Conservation (phyloP, 2,888 invertebrate genomes). For the Drosophila borealis region DNA sequence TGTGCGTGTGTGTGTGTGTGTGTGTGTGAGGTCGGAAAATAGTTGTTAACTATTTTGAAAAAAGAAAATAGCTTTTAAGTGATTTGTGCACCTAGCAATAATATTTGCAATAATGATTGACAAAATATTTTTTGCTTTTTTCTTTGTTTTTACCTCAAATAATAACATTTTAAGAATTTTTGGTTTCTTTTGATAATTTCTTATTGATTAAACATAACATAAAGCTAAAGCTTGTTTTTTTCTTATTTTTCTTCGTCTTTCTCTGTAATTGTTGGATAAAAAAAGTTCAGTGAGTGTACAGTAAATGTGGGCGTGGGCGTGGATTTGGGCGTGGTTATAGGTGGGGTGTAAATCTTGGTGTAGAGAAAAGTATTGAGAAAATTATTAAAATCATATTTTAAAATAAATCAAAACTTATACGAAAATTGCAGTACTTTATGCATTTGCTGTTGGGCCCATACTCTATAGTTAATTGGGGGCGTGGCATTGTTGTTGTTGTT, state of each 20-base stretch:
- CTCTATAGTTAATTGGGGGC: slow-evolving; percentile 11
- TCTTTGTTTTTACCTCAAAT: slow-evolving; percentile 63
- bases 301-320: slow-evolving; percentile 34
- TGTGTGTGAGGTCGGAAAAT: neutral
- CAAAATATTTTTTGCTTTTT: slow-evolving; percentile 37
- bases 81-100: slow-evolving; percentile 74
- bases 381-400: slow-evolving; percentile 11
- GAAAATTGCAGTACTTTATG: slow-evolving; percentile 69
- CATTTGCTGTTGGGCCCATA: slow-evolving; percentile 53
- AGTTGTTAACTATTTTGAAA: slow-evolving; percentile 3
- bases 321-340: slow-evolving; percentile 11
- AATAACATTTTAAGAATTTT: slow-evolving; percentile 41
- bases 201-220: slow-evolving; percentile 46
- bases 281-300: slow-evolving; percentile 53
- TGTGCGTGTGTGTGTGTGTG: neutral
- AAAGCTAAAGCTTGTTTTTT: slow-evolving; percentile 51
- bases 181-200: slow-evolving; percentile 30
- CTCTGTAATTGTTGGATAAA: slow-evolving; percentile 69
- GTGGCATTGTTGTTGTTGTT: neutral
- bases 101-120: slow-evolving; percentile 36
- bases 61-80: slow-evolving; percentile 24
- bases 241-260: slow-evolving; percentile 72
- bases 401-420: slow-evolving; percentile 16
- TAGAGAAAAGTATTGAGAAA: slow-evolving; percentile 15
- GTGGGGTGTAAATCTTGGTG: slow-evolving; percentile 14